phyloP scores from a whole-genome alignment of 2,113 vertebrate species.

The Oryctolagus cuniculus region DNA sequence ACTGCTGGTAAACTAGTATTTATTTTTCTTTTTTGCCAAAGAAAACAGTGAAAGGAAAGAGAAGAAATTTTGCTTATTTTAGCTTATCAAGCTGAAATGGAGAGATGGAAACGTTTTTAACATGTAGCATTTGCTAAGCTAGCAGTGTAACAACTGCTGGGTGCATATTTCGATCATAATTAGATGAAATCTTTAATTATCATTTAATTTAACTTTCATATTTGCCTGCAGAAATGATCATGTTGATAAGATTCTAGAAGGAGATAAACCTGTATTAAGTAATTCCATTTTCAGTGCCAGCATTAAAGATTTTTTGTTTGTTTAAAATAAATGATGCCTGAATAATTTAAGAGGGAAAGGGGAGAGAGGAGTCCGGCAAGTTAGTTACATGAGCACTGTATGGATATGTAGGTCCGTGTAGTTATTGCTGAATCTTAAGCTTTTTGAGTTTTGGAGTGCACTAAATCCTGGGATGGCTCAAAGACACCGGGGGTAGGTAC shows the following conservation, averaged over 20 bases:
- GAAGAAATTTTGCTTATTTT: neutral
- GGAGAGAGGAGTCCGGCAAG: neutral
- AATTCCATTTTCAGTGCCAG: conserved; percentile 61
- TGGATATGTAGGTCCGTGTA: neutral
- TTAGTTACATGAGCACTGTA: neutral
- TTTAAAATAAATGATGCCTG: neutral
- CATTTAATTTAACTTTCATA: conserved; percentile 73
- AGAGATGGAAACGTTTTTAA: neutral
- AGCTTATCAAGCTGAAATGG: neutral
- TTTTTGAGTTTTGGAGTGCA: neutral
- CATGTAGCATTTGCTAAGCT: neutral
- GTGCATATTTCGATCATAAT: conserved; percentile 58
- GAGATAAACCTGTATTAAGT: conserved; percentile 74
- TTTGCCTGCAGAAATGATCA: conserved; percentile 67
- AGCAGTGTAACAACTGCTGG: conserved; percentile 28
- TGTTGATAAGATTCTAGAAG: conserved; percentile 73
- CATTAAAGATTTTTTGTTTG: neutral
- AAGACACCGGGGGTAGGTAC: too few relatives aligned
- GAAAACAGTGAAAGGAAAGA: neutral
- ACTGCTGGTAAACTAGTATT: neutral
- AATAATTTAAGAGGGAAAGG: conserved; percentile 2
- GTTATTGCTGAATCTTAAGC: neutral
- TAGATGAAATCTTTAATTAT: conserved; percentile 71
- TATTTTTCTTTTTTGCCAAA: neutral
- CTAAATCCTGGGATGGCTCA: neutral